A percentile compares a stretch with the other conserved stretches of the same genome.
Evolutionary conservation across 2,797 vertebrate genomes (phyloP).

Genomic region (Gallinago stenura): DNA sequence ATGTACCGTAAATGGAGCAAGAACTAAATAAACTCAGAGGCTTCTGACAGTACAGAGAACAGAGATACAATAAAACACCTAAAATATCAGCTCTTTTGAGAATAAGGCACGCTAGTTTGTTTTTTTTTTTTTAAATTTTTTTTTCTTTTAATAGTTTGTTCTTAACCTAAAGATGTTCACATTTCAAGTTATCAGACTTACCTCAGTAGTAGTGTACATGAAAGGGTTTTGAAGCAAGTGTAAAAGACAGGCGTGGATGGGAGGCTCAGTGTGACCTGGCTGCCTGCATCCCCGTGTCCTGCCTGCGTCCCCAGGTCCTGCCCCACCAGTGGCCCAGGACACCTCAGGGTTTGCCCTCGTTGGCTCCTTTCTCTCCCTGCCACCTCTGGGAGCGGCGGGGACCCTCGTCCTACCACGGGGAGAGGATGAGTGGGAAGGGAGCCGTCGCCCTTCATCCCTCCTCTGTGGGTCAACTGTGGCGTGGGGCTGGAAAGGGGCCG

Average conservation of each 20-base stretch:
- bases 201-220: slow-evolving; percentile 87
- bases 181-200: slow-evolving; percentile 84
- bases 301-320: not conserved
- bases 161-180: slow-evolving; percentile 83
- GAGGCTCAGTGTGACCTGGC: not conserved
- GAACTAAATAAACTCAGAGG: slow-evolving; percentile 81
- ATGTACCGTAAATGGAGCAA: slow-evolving; percentile 90
- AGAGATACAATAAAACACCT: slow-evolving; percentile 85
- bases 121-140: slow-evolving; percentile 50
- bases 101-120: slow-evolving; percentile 83
- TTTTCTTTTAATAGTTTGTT: slow-evolving; percentile 83
- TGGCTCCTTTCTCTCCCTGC: not conserved
- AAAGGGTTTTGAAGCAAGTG: slow-evolving; percentile 78
- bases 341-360: not conserved
- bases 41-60: slow-evolving; percentile 81
- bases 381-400: not conserved
- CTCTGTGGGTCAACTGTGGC: fast-evolving
- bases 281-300: not conserved
- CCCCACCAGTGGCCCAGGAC: not conserved
- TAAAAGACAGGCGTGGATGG: not conserved
- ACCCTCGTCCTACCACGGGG: not conserved
- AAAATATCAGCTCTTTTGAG: slow-evolving; percentile 83
- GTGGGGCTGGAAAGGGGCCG: not conserved
- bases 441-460: not conserved
- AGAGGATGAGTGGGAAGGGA: not conserved